phyloP scores from a whole-genome alignment of 2,797 vertebrate genomes.

The Microcaecilia unicolor region DNA sequence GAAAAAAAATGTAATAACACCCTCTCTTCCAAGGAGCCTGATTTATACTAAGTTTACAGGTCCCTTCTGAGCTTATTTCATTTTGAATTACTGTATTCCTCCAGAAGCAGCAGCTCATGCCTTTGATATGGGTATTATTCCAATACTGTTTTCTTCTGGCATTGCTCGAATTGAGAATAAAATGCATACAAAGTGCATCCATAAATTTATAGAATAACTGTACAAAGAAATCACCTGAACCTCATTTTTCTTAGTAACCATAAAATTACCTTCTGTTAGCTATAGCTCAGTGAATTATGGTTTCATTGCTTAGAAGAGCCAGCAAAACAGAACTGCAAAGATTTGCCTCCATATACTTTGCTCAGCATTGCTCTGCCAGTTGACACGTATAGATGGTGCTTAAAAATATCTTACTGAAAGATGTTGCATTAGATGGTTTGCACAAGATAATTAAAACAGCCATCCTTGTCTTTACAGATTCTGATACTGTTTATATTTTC shows the following conservation, averaged over 20 bases:
- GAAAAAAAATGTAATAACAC: constrained; percentile 64
- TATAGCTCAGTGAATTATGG: constrained; percentile 66
- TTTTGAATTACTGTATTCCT: constrained; percentile 66
- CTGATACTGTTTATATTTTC: too few relatives aligned
- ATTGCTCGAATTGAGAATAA: constrained; percentile 66
- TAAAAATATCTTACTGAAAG: constrained; percentile 5
- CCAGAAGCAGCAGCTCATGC: constrained; percentile 53
- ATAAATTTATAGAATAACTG: constrained; percentile 74
- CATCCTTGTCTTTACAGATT: too few relatives aligned
- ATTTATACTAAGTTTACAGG: constrained; percentile 64
- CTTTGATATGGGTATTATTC: constrained; percentile 43
- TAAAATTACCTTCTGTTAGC: constrained; percentile 77
- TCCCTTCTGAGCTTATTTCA: constrained; percentile 65
- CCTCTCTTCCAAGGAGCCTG: constrained; percentile 47
- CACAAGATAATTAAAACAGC: too few relatives aligned
- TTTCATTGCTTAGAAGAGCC: constrained; percentile 51
- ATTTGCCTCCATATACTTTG: constrained; percentile 26
- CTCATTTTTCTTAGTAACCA: constrained; percentile 69
- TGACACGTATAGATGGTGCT: constrained; percentile 23
- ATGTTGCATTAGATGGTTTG: too few relatives aligned
- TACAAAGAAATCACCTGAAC: constrained; percentile 67
- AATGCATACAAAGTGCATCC: constrained; percentile 64
- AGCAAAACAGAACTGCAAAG: constrained; percentile 47
- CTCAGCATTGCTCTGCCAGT: constrained; percentile 34
- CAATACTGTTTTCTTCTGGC: constrained; percentile 40